Conservation (phyloP, 2,797 vertebrate species). For the Dendrocincla fuliginosa region DNA sequence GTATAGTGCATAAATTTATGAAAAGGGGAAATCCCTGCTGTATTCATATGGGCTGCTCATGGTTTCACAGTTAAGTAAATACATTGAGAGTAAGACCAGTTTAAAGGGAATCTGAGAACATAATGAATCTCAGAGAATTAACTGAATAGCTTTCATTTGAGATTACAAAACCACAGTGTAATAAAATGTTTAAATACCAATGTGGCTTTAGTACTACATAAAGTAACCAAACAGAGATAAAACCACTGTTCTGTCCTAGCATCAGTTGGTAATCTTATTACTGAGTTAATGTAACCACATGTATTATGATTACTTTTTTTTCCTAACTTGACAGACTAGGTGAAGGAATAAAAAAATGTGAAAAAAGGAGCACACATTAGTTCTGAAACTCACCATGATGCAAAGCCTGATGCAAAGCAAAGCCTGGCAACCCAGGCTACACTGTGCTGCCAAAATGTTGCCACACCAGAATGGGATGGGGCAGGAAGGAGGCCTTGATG, state of each 20-base stretch:
- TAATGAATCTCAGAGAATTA: constrained; percentile 40
- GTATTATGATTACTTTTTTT: neutral
- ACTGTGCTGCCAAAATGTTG: neutral
- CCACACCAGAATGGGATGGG: neutral
- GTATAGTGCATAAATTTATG: neutral
- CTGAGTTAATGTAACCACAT: neutral
- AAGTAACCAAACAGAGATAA: constrained; percentile 39
- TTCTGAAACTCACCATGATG: neutral
- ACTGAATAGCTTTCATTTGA: constrained; percentile 31
- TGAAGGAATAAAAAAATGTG: neutral
- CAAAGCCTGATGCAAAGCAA: neutral
- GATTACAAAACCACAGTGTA: constrained; percentile 37
- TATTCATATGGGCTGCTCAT: constrained; percentile 19
- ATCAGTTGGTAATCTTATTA: constrained; percentile 26
- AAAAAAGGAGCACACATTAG: rapidly evolving
- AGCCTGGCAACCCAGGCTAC: neutral
- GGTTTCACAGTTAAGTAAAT: constrained; percentile 44
- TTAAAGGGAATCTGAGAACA: constrained; percentile 50
- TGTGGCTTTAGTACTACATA: neutral
- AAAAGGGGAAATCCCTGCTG: constrained; percentile 40
- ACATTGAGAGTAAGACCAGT: constrained; percentile 11
- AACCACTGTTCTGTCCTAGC: neutral
- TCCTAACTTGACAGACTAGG: neutral
- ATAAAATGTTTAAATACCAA: constrained; percentile 32
- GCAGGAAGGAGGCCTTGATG: neutral